Evolutionary conservation across 2,888 invertebrate species (phyloP).

Genomic region (Steinernema carpocapsae): DNA sequence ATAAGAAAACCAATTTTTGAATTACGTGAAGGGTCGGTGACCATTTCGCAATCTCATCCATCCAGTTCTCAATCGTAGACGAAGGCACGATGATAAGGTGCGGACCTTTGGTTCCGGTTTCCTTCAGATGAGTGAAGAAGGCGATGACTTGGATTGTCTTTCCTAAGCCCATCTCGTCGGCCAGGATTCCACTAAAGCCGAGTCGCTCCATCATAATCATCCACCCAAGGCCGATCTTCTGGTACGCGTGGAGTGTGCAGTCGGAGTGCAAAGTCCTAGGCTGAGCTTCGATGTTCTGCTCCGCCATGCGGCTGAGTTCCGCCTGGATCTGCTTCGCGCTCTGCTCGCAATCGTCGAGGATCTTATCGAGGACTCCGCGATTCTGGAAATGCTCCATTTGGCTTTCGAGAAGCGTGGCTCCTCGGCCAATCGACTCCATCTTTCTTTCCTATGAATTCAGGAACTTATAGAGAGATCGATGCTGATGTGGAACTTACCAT

Average conservation of each 20-base stretch:
- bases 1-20: not conserved
- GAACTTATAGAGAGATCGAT: not conserved
- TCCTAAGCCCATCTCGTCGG: conserved; percentile 95
- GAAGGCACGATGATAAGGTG: conserved; percentile 95
- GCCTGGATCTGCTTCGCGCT: conserved; percentile 46
- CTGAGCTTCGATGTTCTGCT: not conserved
- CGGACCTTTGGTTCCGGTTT: conserved; percentile 77
- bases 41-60: conserved; percentile 58
- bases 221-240: conserved; percentile 61
- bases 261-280: conserved; percentile 37
- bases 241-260: conserved; percentile 57
- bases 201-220: conserved; percentile 62
- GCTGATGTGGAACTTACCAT: conserved; percentile 13
- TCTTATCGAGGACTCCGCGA: conserved; percentile 56
- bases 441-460: conserved; percentile 12
- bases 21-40: conserved; percentile 54
- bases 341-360: conserved; percentile 59
- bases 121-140: conserved; percentile 86
- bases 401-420: conserved; percentile 48
- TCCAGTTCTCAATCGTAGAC: conserved; percentile 81
- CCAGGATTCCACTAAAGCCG: conserved; percentile 85
- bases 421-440: conserved; percentile 44
- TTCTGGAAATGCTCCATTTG: conserved; percentile 59
- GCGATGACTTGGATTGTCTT: conserved; percentile 93
- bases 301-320: conserved; percentile 2